Conservation (phyloP, 2,797 vertebrate species). For the Miichthys miiuy region DNA sequence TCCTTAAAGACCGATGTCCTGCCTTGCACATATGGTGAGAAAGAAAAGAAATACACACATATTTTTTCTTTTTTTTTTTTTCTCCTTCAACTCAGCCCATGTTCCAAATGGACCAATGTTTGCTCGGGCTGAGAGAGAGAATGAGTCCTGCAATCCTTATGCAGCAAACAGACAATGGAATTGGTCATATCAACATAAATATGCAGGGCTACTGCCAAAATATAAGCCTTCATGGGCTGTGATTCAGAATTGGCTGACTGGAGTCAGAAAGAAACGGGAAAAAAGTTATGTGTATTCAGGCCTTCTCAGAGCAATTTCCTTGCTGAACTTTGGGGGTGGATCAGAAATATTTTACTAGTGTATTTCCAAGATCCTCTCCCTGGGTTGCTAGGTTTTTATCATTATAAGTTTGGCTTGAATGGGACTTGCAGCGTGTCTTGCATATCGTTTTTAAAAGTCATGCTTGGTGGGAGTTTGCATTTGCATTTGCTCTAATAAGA, state of each 20-base stretch:
- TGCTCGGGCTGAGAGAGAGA: conserved; percentile 44
- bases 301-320: conserved; percentile 34
- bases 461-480: conserved; percentile 53
- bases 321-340: conserved; percentile 40
- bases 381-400: conserved; percentile 52
- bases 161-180: conserved; percentile 53
- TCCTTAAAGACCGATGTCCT: conserved; percentile 43
- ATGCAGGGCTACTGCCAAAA: conserved; percentile 65
- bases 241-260: conserved; percentile 60
- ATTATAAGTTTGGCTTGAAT: conserved; percentile 57
- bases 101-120: conserved; percentile 41
- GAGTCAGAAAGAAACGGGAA: conserved; percentile 45
- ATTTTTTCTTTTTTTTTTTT: not conserved
- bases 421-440: conserved; percentile 32
- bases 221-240: conserved; percentile 61
- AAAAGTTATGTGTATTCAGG: conserved; percentile 50
- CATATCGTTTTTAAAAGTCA: conserved; percentile 59
- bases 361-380: conserved; percentile 43
- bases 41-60: conserved; percentile 34
- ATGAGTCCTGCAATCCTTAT: conserved; percentile 49
- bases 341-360: conserved; percentile 40
- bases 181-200: conserved; percentile 67
- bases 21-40: conserved; percentile 50
- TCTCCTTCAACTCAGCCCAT: conserved; percentile 11
- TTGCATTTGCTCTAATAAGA: conserved; percentile 60